Percentiles rank a stretch among this genome's conserved stretches.
Conservation (phyloP, 2,888 invertebrate genomes). For the Ophion ventricosus region DNA sequence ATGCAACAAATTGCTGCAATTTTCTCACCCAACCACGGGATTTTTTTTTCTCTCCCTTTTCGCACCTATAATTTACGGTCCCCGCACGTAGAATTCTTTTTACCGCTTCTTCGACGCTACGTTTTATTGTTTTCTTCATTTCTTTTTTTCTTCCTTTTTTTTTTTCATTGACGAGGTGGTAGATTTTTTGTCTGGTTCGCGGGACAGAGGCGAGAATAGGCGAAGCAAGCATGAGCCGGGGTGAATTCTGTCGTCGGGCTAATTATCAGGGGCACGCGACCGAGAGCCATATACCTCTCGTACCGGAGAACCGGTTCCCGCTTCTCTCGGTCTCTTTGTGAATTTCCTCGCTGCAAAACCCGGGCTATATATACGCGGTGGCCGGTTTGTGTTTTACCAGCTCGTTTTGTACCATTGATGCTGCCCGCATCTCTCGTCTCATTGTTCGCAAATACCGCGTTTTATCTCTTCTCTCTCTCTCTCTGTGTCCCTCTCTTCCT, state of each 20-base stretch:
- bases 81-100: not conserved
- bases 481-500: conserved; percentile 44
- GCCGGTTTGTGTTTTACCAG: conserved; percentile 54
- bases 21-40: not conserved
- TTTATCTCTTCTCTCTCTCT: conserved; percentile 35
- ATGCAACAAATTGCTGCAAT: conserved; percentile 10
- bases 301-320: conserved; percentile 54
- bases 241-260: conserved; percentile 58
- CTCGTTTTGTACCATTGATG: conserved; percentile 56
- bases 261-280: conserved; percentile 67
- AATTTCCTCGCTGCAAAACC: conserved; percentile 48
- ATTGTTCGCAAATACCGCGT: conserved; percentile 65
- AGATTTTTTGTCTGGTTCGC: conserved; percentile 19
- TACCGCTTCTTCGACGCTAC: conserved; percentile 9
- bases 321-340: conserved; percentile 55
- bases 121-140: conserved; percentile 8
- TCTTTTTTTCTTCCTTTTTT: conserved; percentile 13
- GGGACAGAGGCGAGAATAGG: conserved; percentile 56
- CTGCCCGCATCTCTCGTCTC: conserved; percentile 62
- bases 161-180: conserved; percentile 3
- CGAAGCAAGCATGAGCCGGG: conserved; percentile 41
- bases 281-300: conserved; percentile 44
- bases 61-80: not conserved
- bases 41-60: not conserved
- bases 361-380: conserved; percentile 28